These are phyloP conservation scores for Hemiprocne comata DNA, from an alignment of 2,113 vertebrate species.

Conservation along the genomic window DNA sequence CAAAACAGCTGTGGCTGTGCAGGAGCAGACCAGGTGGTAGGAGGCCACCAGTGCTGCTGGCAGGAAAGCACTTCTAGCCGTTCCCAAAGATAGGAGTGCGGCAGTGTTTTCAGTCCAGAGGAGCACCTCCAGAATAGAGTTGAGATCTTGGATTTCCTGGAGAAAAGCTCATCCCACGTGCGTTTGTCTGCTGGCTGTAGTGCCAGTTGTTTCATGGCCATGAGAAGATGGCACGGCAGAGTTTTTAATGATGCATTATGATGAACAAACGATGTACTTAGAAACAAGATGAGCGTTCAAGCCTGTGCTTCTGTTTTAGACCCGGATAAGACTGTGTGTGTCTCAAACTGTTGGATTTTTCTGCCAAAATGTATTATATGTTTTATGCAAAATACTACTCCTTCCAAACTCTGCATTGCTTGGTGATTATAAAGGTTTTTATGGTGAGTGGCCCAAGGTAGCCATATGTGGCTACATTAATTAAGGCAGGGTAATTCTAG, in stretches of 20 bases:
- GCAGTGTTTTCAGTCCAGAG: not conserved
- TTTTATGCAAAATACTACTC: not conserved
- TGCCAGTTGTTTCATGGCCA: not conserved
- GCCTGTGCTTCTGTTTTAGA: not conserved
- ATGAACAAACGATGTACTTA: not conserved
- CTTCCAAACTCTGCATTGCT: not conserved
- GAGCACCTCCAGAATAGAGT: not conserved
- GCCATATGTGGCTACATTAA: not conserved
- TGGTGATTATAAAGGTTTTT: not conserved
- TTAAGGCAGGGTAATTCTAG: not conserved
- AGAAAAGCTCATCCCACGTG: not conserved
- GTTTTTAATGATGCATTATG: not conserved
- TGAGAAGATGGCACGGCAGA: not conserved
- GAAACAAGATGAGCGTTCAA: not conserved
- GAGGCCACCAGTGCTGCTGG: not conserved
- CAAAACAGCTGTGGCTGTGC: not conserved
- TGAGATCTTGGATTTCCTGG: not conserved
- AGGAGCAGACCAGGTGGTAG: not conserved
- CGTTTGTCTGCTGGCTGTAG: not conserved
- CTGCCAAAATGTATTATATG: fast-evolving
- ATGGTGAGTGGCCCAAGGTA: not conserved
- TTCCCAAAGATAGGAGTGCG: not conserved
- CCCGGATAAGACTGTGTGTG: not conserved
- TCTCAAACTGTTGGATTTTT: not conserved
- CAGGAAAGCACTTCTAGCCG: not conserved